These are phyloP conservation scores for Lepidocyrtoides sp. DNA, from an alignment of 2,888 invertebrate genomes.

Conservation along the genomic window DNA sequence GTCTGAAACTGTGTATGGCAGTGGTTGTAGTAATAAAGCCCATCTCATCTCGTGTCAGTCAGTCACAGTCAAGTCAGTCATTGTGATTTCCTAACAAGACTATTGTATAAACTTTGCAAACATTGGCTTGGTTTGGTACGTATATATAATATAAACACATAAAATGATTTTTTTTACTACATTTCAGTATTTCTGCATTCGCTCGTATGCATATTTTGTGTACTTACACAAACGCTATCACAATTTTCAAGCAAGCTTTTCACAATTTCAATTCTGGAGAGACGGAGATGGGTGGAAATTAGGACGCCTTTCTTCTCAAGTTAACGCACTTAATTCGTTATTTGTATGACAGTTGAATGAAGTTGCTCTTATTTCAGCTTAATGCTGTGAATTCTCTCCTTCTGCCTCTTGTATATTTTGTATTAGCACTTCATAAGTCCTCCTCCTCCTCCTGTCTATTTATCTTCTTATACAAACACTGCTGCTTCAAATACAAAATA, in stretches of 20 bases:
- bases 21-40: background rate
- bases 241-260: constrained; percentile 19
- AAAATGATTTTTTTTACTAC: too few relatives aligned
- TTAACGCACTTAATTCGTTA: constrained; percentile 64
- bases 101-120: too few relatives aligned
- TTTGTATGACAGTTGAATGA: constrained; percentile 61
- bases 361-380: constrained; percentile 24
- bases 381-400: background rate
- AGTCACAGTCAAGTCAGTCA: constrained; percentile 40
- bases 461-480: background rate
- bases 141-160: too few relatives aligned
- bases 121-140: too few relatives aligned
- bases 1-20: background rate
- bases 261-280: constrained; percentile 43
- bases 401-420: background rate
- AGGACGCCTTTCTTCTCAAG: constrained; percentile 49
- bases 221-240: background rate
- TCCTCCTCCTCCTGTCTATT: background rate
- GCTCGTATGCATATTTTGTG: background rate
- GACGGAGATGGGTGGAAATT: constrained; percentile 23
- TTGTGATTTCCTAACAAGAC: constrained; percentile 22
- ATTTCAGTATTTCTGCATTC: too few relatives aligned
- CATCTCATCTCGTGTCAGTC: constrained; percentile 42
- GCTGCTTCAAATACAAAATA: background rate
- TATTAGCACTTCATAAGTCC: background rate